A percentile compares a stretch with the other conserved stretches of the same genome.
phyloP scores from a whole-genome alignment of 2,888 invertebrate species.

The Vannuccia rotundouncinata region DNA sequence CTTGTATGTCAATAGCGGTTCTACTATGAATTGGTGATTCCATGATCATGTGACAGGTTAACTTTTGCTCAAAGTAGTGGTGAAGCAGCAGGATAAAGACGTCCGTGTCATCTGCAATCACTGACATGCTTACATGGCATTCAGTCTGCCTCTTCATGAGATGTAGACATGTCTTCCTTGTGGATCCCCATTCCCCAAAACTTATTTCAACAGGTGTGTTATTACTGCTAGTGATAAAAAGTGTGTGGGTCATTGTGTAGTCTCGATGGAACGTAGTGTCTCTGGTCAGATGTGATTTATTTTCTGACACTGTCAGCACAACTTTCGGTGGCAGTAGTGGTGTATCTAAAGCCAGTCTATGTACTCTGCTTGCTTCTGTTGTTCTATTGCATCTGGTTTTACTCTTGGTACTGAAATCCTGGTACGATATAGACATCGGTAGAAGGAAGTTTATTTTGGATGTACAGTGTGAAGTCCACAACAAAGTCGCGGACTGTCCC shows the following conservation, averaged over 20 bases:
- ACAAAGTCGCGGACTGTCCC: constrained; percentile 40
- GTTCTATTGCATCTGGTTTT: constrained; percentile 19
- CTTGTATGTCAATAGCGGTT: background rate
- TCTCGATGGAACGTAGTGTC: constrained; percentile 12
- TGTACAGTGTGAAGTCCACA: constrained; percentile 35
- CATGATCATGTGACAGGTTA: too few species aligned
- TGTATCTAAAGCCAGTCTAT: constrained; percentile 33
- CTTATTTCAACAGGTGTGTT: background rate
- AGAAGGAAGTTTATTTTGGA: constrained; percentile 21
- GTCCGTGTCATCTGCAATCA: background rate
- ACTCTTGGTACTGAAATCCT: constrained; percentile 38
- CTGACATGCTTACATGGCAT: background rate
- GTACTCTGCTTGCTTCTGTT: constrained; percentile 18
- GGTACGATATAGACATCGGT: constrained; percentile 17
- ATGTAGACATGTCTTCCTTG: background rate
- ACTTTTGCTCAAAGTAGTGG: too few species aligned
- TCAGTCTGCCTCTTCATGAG: background rate
- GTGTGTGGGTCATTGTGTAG: constrained; percentile 19
- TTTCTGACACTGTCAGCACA: constrained; percentile 40
- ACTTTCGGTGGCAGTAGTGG: constrained; percentile 41
- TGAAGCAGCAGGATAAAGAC: too few species aligned
- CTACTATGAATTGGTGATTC: background rate
- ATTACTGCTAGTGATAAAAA: constrained; percentile 9
- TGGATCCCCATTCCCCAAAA: background rate
- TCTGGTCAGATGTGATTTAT: constrained; percentile 39